phyloP scores from a whole-genome alignment of 2,888 invertebrate species.

The Acanthosepion esculentum region DNA sequence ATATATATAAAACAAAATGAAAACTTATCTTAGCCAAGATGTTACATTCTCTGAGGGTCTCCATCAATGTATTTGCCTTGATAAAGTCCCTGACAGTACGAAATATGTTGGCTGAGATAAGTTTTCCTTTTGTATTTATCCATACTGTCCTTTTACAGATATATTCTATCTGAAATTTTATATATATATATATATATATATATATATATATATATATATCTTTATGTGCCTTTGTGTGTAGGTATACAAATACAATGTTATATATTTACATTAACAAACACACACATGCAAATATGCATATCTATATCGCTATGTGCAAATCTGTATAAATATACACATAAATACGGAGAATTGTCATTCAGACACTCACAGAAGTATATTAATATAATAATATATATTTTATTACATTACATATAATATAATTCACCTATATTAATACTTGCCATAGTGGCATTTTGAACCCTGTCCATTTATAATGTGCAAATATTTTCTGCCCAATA shows the following conservation, averaged over 20 bases:
- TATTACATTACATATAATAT: constrained; percentile 22
- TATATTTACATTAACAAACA: neutral
- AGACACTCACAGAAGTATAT: neutral
- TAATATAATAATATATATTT: constrained; percentile 33
- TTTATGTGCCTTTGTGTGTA: no score
- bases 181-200: no score
- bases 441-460: neutral
- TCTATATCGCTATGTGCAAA: neutral
- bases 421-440: constrained; percentile 1
- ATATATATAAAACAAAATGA: no score
- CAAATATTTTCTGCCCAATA: neutral
- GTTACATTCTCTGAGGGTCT: no score
- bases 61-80: no score
- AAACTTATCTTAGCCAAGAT: no score
- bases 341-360: neutral
- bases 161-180: no score
- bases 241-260: neutral
- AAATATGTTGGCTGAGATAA: no score
- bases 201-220: no score
- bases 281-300: neutral
- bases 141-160: no score
- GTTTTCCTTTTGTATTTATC: no score
- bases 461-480: neutral
- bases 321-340: neutral
- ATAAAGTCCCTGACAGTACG: no score